Conservation (phyloP, 2,113 vertebrate species). For the Platysteira castanea region DNA sequence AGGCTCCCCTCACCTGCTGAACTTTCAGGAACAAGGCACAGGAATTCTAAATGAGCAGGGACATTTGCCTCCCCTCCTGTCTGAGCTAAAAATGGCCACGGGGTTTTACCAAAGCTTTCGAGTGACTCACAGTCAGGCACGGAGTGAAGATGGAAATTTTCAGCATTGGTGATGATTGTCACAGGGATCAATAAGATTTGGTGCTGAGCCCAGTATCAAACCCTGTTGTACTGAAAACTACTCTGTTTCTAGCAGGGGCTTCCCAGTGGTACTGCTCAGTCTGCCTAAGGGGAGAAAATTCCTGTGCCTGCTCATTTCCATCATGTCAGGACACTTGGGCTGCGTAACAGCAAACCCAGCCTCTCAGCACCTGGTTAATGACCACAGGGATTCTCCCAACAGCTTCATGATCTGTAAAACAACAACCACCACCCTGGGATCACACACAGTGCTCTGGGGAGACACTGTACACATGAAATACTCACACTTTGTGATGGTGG, state of each 20-base stretch:
- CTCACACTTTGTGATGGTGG: constrained; percentile 90
- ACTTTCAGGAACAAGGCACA: background rate
- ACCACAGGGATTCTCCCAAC: background rate
- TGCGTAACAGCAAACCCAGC: background rate
- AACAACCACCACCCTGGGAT: background rate
- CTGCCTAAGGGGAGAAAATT: background rate
- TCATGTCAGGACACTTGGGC: background rate
- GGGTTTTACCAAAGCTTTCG: background rate
- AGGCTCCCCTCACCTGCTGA: background rate
- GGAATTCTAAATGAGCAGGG: background rate
- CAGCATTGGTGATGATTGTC: background rate
- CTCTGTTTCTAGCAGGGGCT: background rate
- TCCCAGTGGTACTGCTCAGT: background rate
- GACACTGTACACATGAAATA: fast-evolving
- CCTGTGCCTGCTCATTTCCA: background rate
- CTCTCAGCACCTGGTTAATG: background rate
- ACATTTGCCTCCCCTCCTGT: background rate
- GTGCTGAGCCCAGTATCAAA: background rate
- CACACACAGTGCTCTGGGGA: background rate
- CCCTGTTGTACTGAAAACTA: background rate
- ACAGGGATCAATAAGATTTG: background rate
- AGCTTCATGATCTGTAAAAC: background rate
- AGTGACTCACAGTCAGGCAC: background rate
- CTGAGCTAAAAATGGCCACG: background rate
- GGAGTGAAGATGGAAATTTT: background rate